Base-by-base conservation (phyloP, 1,140 invertebrate genomes). In the Triops cancriformis region DNA sequence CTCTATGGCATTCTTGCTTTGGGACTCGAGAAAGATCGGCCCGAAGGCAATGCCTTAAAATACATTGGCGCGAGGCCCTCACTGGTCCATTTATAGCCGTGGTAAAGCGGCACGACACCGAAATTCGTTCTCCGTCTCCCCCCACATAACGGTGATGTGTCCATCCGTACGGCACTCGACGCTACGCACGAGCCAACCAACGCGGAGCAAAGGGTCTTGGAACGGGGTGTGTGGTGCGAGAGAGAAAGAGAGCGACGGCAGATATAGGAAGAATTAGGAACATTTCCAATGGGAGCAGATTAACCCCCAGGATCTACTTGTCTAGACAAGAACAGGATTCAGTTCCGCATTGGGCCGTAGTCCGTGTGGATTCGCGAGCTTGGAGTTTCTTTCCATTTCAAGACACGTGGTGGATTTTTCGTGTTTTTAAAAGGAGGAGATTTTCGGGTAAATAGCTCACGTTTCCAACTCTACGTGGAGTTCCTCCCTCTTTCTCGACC, bases 241-340 rank as follows among this genome's bases (percentile, higher is more conserved):
- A 72, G 64, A 72, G 64, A 72, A 26, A 79, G 42, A 42, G 72
- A 14, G 72, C 43, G 77, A 23, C 28, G n/a, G 31, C 18, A 41
- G 41, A 45, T 43, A 73, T 26, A 1, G 72, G 26, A 73, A 41
- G 74, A 42, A 74, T 31, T 26, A 28, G 28, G 45, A 43, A 73
- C 14, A 12, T 28, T 72, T 26, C 11, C 72, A 41, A 73, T 76
- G 76, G 6, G 37, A 72, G 37, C 75, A 28, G 27, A 74, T 75
- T 41, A 11, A 73, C 75, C 14, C n/a, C 26, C 10, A 26, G 76
- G 42, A 41, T 64, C 64, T 37, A 77, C 43, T 64, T 43, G 51
- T 64, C 51, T 64, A 27, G 45, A 72, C 42, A 26, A 72, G 27
- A 26, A 42, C 31, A 4, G 1, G 64, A 42, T 73, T 27, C 37